Conservation (phyloP, 2,113 vertebrate species). For the Sula dactylatra region DNA sequence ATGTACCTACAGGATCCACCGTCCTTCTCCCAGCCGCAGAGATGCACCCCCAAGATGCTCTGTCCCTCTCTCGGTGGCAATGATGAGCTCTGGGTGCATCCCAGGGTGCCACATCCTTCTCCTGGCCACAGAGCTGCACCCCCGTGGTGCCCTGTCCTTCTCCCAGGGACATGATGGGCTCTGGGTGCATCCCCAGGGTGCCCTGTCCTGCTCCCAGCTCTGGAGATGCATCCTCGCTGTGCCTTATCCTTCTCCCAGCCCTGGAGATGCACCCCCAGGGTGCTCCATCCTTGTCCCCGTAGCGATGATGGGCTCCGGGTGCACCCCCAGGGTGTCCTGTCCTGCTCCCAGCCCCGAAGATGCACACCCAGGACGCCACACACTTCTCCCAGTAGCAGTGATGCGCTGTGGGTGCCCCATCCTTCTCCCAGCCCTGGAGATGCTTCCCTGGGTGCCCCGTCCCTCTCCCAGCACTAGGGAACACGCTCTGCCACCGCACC, state of each 20-base stretch:
- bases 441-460: neutral
- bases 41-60: neutral
- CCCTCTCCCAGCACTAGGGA: neutral
- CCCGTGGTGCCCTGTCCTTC: neutral
- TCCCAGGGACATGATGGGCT: neutral
- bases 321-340: too few species aligned
- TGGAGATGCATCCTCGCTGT: neutral
- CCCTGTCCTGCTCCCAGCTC: neutral
- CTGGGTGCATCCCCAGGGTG: neutral
- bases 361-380: neutral
- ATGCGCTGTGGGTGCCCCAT: neutral
- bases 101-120: neutral
- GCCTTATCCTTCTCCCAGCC: neutral
- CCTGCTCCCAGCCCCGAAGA: neutral
- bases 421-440: neutral
- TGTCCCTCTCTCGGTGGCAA: neutral
- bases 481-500: neutral
- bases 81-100: neutral
- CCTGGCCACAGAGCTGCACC: neutral
- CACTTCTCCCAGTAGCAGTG: neutral
- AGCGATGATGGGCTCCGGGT: neutral
- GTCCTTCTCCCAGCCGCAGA: neutral
- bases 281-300: neutral
- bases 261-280: neutral
- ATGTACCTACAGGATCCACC: too few species aligned